Percentiles rank a stretch among this genome's conserved stretches.
Evolutionary conservation across 2,113 vertebrate species (phyloP).

Genomic region (Progne subis): DNA sequence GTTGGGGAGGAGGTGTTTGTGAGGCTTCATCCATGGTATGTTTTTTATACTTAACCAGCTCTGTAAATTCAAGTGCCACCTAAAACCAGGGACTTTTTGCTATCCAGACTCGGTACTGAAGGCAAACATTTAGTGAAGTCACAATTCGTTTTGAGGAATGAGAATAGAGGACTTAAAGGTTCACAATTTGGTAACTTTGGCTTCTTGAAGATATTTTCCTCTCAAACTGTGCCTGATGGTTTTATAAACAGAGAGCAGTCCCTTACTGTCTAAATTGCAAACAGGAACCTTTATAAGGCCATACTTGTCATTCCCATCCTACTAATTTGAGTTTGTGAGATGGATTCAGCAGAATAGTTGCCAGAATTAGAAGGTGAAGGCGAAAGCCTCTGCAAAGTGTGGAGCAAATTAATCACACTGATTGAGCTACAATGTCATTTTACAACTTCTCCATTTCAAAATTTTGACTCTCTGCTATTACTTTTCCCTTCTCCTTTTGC

Average conservation of each 20-base stretch:
- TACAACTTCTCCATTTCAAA: neutral
- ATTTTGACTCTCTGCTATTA: neutral
- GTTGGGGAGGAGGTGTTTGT: neutral
- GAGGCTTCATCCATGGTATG: neutral
- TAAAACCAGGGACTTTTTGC: neutral
- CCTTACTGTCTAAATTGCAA: neutral
- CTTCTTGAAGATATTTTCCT: neutral
- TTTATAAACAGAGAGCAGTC: neutral
- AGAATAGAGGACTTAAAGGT: neutral
- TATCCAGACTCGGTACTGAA: neutral
- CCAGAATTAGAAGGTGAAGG: constrained; percentile 10
- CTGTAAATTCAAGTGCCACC: neutral
- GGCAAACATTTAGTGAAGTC: neutral
- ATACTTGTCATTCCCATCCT: neutral
- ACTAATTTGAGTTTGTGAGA: constrained; percentile 12
- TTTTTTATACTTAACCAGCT: neutral
- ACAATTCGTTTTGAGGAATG: neutral
- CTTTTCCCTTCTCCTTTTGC: constrained; percentile 6
- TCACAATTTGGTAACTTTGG: neutral
- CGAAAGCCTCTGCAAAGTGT: neutral
- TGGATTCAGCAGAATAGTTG: constrained; percentile 27
- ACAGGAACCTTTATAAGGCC: constrained; percentile 14
- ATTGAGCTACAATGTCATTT: constrained; percentile 19
- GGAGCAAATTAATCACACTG: constrained; percentile 34
- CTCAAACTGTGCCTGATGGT: neutral